Evolutionary conservation across 2,888 invertebrate genomes (phyloP), one percentile per base, ranked within the genome.

Genomic region (Nomada ruficornis): DNA sequence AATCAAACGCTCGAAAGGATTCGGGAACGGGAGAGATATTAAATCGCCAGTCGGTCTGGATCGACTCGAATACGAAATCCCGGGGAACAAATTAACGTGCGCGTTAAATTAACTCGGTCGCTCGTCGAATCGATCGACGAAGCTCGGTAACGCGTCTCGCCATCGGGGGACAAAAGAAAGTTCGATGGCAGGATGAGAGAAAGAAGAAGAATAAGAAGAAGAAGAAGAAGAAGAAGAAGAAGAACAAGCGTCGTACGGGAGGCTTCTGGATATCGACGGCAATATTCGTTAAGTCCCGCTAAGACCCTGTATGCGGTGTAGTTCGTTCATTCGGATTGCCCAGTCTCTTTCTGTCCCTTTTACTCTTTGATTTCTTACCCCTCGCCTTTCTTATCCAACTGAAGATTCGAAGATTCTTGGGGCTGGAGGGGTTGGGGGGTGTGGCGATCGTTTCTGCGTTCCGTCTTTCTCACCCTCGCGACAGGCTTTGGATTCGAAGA

Each of bases 251-350:
- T 73, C 86, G 80, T 74, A 76, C 74, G 71, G 84, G 78, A 82
- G 85, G 85, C 89, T 88, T 77, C 81, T 86, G 90, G 91, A 91
- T 91, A 92, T 91, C 90, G 91, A 89, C 89, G 90, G 91, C 91
- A 92, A 92, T 92, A 91, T 92, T 92, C 92, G 92, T 91, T 91
- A 91, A 92, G 92, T 92, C 92, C 87, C 79, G 87, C 91, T 91
- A 92, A 92, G 91, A 91, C 90, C 89, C 86, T 85, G 89, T 90
- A 89, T 89, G 89, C 88, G 90, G 84, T 88, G 88, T 86, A 90
- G 89, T 89, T 89, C 82, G 87, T 86, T 91, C 89, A 90, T 90
- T 89, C 87, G 88, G 87, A 90, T 89, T 88, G 88, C 89, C 89
- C 72, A 85, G 84, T 88, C 87, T 84, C 85, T 67, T 64, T 75